Conservation (phyloP, 2,113 vertebrate species). For the Passerina amoena region DNA sequence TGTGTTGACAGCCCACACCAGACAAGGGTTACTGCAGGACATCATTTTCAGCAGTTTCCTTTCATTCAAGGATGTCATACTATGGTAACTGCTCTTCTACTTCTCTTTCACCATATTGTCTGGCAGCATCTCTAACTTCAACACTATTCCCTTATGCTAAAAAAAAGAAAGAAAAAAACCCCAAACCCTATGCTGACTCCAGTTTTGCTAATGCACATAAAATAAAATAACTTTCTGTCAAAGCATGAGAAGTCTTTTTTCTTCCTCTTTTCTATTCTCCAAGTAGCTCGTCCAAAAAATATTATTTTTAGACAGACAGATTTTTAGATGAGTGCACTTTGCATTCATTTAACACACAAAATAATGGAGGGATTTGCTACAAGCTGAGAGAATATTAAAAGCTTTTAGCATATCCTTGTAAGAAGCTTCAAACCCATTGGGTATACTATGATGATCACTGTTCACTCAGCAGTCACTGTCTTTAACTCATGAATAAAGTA, state of each 20-base stretch:
- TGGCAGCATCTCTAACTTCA: not conserved
- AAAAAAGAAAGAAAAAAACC: not conserved
- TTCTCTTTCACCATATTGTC: not conserved
- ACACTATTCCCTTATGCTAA: not conserved
- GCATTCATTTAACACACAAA: not conserved
- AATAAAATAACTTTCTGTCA: slow-evolving; percentile 12
- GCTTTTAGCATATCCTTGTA: not conserved
- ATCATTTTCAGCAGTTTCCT: not conserved
- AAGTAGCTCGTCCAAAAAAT: slow-evolving; percentile 30
- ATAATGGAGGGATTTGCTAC: slow-evolving; percentile 15
- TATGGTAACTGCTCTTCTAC: not conserved
- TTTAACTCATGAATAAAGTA: slow-evolving; percentile 40
- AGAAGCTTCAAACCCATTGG: not conserved
- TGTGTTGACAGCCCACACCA: not conserved
- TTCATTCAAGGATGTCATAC: slow-evolving; percentile 1
- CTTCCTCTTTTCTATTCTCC: not conserved
- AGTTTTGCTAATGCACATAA: not conserved
- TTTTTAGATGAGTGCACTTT: slow-evolving; percentile 39
- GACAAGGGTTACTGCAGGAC: not conserved
- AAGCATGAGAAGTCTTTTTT: not conserved
- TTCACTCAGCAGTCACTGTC: slow-evolving; percentile 2
- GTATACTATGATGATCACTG: not conserved
- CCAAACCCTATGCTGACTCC: not conserved
- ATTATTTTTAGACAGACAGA: slow-evolving; percentile 51
- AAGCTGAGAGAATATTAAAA: slow-evolving; percentile 18